A percentile compares a stretch with the other conserved stretches of the same genome.
These are phyloP conservation scores for Trimorus sp. DNA, from an alignment of 2,888 invertebrate genomes.

Conservation along the genomic window DNA sequence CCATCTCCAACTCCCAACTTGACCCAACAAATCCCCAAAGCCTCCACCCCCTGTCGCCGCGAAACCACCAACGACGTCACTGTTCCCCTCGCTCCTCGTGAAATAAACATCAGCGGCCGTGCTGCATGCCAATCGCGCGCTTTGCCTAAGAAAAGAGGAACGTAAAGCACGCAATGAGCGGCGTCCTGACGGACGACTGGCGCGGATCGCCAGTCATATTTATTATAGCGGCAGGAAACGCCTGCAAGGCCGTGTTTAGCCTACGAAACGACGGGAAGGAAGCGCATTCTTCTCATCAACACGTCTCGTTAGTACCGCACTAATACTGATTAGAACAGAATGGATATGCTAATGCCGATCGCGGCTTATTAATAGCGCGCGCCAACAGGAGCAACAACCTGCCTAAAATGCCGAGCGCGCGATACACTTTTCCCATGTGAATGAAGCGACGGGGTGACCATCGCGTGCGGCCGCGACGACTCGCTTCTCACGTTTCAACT, in stretches of 20 bases:
- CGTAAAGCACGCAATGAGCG: constrained; percentile 5
- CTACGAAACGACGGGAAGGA: constrained; percentile 75
- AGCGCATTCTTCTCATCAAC: constrained; percentile 73
- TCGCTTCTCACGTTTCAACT: constrained; percentile 40
- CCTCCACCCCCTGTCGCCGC: too few species aligned
- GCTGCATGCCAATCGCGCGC: constrained; percentile 13
- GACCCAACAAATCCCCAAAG: too few species aligned
- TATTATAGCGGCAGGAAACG: constrained; percentile 50
- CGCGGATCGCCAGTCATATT: constrained; percentile 46
- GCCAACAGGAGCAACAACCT: constrained; percentile 37
- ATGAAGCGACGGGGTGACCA: constrained; percentile 14
- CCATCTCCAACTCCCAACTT: too few species aligned
- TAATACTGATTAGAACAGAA: constrained; percentile 45
- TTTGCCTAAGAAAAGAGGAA: constrained; percentile 42
- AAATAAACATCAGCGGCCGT: background rate
- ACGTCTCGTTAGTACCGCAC: constrained; percentile 55
- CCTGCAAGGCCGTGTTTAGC: constrained; percentile 74
- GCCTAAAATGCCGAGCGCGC: constrained; percentile 32
- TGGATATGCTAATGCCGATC: constrained; percentile 47
- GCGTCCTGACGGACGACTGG: constrained; percentile 4
- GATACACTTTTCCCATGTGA: constrained; percentile 20
- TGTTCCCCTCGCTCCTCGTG: too few species aligned
- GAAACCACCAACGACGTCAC: too few species aligned
- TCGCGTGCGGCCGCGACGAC: constrained; percentile 24
- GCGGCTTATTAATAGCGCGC: constrained; percentile 7